These are phyloP conservation scores for Sceloporus tristichus DNA, from an alignment of 2,113 vertebrate species.

Conservation along the genomic window DNA sequence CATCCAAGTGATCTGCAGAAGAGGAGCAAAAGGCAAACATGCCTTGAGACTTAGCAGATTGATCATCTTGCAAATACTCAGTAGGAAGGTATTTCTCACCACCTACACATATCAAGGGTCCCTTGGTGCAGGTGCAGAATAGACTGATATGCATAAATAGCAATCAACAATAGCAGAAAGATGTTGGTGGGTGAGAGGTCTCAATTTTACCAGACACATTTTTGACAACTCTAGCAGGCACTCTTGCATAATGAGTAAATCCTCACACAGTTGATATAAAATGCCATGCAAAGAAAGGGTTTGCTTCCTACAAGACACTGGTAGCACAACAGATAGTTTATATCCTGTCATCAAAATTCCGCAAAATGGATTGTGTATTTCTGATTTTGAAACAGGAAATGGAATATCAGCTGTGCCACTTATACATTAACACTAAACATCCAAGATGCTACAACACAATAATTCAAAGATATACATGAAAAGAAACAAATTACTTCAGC, in stretches of 20 bases:
- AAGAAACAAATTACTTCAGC: no score
- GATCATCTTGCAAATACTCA: background rate
- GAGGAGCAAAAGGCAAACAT: constrained; percentile 42
- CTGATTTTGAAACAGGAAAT: no score
- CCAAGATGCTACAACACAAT: no score
- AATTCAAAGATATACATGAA: no score
- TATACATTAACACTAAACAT: no score
- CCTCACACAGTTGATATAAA: background rate
- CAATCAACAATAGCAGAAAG: background rate
- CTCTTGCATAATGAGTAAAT: background rate
- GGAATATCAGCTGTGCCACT: no score
- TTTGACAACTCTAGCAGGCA: background rate
- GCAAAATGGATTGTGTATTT: no score
- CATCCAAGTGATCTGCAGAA: constrained; percentile 86
- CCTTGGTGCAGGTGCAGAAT: background rate
- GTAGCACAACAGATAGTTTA: no score
- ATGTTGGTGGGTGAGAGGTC: no score
- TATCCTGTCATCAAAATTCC: no score
- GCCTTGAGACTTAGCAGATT: constrained; percentile 19
- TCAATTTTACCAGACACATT: background rate
- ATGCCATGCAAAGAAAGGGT: background rate
- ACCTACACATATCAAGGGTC: background rate
- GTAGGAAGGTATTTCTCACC: constrained; percentile 17
- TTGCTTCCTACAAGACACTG: no score
- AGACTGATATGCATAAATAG: background rate